Base-by-base conservation (phyloP, 2,888 invertebrate species). In the Notocelia uddmanniana region DNA sequence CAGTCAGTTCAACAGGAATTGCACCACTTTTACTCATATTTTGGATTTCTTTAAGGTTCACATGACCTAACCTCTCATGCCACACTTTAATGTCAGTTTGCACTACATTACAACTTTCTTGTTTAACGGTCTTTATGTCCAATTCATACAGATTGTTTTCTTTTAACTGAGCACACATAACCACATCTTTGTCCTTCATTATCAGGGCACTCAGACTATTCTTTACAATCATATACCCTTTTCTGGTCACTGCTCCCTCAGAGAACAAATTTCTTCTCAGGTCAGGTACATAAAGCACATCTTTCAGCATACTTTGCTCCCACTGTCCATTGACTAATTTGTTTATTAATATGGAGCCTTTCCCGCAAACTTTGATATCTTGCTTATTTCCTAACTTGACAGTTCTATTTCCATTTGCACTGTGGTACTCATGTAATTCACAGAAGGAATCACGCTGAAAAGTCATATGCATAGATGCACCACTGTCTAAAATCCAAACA, bases 191-290 rank as follows among this genome's bases (percentile, higher is more conserved):
- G 13, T 73, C 23, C 37, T 74, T 75, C 0, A 50, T 31, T 11
- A 78, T 76, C 1, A 74, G 6, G 0, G 77, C 78, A 19, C 52
- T 50, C 15, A 3, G 9, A 58, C 60, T 15, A 26, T 79, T 77
- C 60, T 83, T 85, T 0, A 80, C 45, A 15, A 83, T 78, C 3
- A 37, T 50, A 74, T 81, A 80, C 0, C 79, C 79, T 74, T 80
- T 79, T 15, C 77, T 74, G 3, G 78, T 81, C 2, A 77, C 69
- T 0, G 68, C 78, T 1, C 83, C 85, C 73, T 85, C 84, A 0
- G 83, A 87, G 68, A 86, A 84, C 13, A 86, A 63, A 67, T 86
- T 85, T 74, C 80, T 80, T 15, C 74, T 57, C n/a, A 86, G 73
- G 0, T 74, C 74, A 11, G 83, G 55, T 3, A 31, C 55, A 76